phyloP scores from a whole-genome alignment of 2,113 vertebrate species.

The Jaculus jaculus region DNA sequence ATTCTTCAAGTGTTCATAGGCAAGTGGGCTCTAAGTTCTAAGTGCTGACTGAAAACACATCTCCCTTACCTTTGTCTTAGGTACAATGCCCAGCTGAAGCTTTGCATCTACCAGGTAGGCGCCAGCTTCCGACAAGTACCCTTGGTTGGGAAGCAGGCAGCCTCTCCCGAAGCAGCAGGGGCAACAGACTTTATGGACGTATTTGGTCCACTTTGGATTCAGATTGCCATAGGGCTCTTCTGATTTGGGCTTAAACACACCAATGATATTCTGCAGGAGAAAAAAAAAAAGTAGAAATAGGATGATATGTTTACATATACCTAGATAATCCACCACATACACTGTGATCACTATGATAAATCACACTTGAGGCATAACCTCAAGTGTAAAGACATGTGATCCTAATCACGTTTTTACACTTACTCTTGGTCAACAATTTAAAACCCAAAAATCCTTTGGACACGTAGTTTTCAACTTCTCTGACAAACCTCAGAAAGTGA shows the following conservation, averaged over 20 bases:
- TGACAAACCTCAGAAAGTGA: background rate
- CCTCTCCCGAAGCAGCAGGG: constrained; percentile 98
- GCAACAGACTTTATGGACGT: constrained; percentile 97
- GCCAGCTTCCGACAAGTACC: constrained; percentile 97
- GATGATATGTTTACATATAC: background rate
- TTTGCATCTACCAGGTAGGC: constrained; percentile 96
- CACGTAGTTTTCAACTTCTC: constrained; percentile 5
- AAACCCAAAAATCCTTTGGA: background rate
- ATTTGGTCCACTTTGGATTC: constrained; percentile 99
- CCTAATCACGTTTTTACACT: constrained; percentile 19
- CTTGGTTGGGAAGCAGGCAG: constrained; percentile 97
- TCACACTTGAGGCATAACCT: background rate
- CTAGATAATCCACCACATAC: background rate
- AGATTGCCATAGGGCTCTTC: constrained; percentile 99
- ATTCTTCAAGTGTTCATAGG: background rate
- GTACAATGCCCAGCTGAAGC: constrained; percentile 93
- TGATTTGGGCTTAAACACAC: constrained; percentile 99
- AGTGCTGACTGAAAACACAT: background rate
- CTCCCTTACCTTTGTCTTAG: constrained; percentile 94
- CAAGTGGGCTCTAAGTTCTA: background rate
- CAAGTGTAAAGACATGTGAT: constrained; percentile 3
- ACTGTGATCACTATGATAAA: background rate
- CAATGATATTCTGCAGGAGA: constrained; percentile 90
- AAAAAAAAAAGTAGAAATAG: constrained; percentile 38
- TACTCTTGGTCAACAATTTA: background rate